phyloP scores from a whole-genome alignment of 2,888 invertebrate genomes.

The Morpho achilles region DNA sequence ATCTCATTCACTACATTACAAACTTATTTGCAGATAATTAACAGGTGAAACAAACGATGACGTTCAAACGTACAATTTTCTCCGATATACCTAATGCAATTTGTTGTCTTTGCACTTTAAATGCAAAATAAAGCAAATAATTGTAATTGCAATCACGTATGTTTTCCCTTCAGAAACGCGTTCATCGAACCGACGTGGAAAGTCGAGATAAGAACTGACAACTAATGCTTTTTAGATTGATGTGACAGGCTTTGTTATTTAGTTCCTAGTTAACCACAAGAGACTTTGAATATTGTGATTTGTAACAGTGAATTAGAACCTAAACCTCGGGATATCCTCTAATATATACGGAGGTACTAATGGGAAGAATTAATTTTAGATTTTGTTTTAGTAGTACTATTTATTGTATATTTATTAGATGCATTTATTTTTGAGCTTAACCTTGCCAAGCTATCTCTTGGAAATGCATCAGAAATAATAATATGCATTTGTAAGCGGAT shows the following conservation, averaged over 20 bases:
- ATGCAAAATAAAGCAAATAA: slow-evolving; percentile 24
- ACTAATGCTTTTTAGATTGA: slow-evolving; percentile 35
- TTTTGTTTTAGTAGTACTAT: too few relatives aligned
- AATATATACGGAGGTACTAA: too few relatives aligned
- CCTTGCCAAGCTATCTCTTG: too few relatives aligned
- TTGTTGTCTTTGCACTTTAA: neutral
- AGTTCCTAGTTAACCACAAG: slow-evolving; percentile 13
- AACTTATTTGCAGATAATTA: neutral
- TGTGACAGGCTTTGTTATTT: slow-evolving; percentile 15
- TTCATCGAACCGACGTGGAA: slow-evolving; percentile 56
- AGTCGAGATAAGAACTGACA: slow-evolving; percentile 52
- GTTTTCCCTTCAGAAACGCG: slow-evolving; percentile 55
- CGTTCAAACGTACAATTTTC: neutral
- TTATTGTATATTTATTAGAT: too few relatives aligned
- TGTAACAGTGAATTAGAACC: neutral
- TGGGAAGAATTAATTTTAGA: too few relatives aligned
- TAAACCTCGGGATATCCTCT: neutral
- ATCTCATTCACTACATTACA: neutral
- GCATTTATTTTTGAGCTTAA: too few relatives aligned
- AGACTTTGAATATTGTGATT: slow-evolving; percentile 1
- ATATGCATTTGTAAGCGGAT: too few relatives aligned
- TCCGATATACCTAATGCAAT: neutral
- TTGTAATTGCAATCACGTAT: slow-evolving; percentile 32
- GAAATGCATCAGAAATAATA: too few relatives aligned
- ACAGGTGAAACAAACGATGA: neutral